Conservation (phyloP, 2,888 invertebrate genomes). For the Celastrina argiolus region DNA sequence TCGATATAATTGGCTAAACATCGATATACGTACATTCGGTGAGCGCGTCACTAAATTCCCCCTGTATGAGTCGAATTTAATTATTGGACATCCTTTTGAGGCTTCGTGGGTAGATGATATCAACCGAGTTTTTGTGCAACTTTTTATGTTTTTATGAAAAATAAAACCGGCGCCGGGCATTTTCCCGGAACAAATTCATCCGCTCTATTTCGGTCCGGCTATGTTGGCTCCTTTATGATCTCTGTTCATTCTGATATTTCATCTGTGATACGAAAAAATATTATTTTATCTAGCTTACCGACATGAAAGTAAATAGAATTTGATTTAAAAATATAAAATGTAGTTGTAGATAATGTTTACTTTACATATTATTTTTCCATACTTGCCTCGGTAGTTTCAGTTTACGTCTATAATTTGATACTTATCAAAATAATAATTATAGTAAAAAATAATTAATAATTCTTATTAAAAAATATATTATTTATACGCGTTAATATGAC, state of each 20-base stretch:
- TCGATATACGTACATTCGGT: conserved; percentile 31
- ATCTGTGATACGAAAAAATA: conserved; percentile 9
- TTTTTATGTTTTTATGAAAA: conserved; percentile 26
- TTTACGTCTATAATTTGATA: no score
- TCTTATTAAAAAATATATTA: no score
- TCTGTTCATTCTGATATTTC: conserved; percentile 24
- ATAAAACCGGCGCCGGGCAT: conserved; percentile 20
- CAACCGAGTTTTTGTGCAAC: conserved; percentile 23
- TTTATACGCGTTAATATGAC: not conserved
- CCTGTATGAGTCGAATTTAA: conserved; percentile 38
- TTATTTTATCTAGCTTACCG: not conserved
- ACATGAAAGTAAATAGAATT: not conserved
- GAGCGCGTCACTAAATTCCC: conserved; percentile 37
- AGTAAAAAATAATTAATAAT: no score
- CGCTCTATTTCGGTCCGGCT: conserved; percentile 23
- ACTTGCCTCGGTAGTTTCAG: no score
- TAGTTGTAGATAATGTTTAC: not conserved
- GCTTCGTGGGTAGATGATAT: conserved; percentile 33
- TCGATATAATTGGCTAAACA: conserved; percentile 15
- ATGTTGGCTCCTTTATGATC: conserved; percentile 22
- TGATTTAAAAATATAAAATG: not conserved
- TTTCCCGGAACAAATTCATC: conserved; percentile 24
- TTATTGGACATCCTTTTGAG: conserved; percentile 36
- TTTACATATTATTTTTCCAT: not conserved
- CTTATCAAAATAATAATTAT: no score